Base-by-base conservation (phyloP, 2,888 invertebrate species). In the Hemithea aestivaria region DNA sequence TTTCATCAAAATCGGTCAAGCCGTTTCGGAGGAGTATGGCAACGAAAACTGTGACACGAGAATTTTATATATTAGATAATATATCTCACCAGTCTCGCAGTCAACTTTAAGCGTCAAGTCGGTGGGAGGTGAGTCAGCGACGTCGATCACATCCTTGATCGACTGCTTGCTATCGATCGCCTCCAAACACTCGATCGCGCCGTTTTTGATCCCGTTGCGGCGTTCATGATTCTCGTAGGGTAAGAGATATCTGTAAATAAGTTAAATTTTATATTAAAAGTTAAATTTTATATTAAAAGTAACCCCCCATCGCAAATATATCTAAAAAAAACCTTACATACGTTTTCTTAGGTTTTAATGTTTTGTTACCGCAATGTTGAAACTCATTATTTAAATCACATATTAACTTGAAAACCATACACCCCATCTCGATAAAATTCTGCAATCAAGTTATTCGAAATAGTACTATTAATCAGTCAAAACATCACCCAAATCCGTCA, bases 141-240 rank as follows among this genome's bases (percentile, higher is more conserved):
- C 73, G 47, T 84, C 82, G 8, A 87, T 83, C 1, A 81, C 82
- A 29, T 73, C 78, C n/a, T 16, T 16, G 5, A 16, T 16, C 16
- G 16, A 16, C 16, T 4, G 2, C 16, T 16, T 16, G 16, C 5
- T 16, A 47, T 84, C 82, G 8, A 87, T 83, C 1, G 81, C 82
- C 29, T 73, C 78, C 9, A 77, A 70, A 2, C 74, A 56, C 7
- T 54, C 61, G 0, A 69, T 68, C 8, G 57, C 56, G 9, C 80
- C 87, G 71, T 71, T 88, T n/a, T 63, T 73, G 2, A 44, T 33
- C 1, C 73, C 69, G 40, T 67, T 71, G 71, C 90, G 45, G 67
- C 89, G 66, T 73, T 90, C 70, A 87, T 87, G 73, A 78, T 89
- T 73, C 78, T 93, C 93, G 59, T 89, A 92, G 0, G 92, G 89